Conservation (phyloP, 1,140 invertebrate genomes). For the Cydia splendana region DNA sequence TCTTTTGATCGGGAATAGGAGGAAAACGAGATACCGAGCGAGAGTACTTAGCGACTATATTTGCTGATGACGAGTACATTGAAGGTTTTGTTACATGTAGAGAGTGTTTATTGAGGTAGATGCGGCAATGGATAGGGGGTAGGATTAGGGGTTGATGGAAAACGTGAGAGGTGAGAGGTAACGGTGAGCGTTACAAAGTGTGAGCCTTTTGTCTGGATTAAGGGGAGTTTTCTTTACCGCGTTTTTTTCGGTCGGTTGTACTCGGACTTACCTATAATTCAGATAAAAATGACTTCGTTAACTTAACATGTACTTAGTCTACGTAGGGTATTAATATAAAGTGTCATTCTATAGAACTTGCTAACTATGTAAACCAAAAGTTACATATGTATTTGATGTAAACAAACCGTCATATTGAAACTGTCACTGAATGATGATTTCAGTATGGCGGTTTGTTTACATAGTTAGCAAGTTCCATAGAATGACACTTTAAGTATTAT, state of each 20-base stretch:
- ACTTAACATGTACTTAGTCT: too few relatives aligned
- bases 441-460: too few relatives aligned
- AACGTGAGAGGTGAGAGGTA: conserved; percentile 54
- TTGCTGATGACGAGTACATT: conserved; percentile 44
- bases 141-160: conserved; percentile 38
- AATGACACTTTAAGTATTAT: too few relatives aligned
- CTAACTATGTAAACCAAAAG: too few relatives aligned
- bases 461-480: too few relatives aligned
- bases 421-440: too few relatives aligned
- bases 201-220: conserved; percentile 76
- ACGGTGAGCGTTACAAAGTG: conserved; percentile 77
- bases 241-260: conserved; percentile 32
- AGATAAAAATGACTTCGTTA: too few relatives aligned
- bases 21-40: background rate
- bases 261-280: too few relatives aligned
- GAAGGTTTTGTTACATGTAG: conserved; percentile 35
- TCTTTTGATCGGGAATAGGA: background rate
- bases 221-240: conserved; percentile 44
- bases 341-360: too few relatives aligned
- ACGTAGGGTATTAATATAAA: too few relatives aligned
- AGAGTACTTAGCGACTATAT: conserved; percentile 39
- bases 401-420: too few relatives aligned
- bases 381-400: too few relatives aligned
- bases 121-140: conserved; percentile 52
- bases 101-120: background rate